Conservation (phyloP, 2,113 vertebrate genomes). For the Alectura lathami region DNA sequence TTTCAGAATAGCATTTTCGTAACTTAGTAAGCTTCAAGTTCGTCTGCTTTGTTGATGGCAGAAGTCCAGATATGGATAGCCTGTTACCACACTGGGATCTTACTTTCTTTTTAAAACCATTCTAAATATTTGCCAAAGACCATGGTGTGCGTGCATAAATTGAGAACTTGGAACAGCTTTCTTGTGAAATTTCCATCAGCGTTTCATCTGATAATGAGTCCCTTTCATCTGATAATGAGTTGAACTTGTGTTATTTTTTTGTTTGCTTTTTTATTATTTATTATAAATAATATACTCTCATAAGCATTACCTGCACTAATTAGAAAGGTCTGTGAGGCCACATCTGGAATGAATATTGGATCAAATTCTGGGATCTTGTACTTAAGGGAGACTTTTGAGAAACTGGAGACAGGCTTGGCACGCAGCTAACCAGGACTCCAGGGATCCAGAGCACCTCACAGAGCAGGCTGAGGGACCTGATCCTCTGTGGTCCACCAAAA, state of each 20-base stretch:
- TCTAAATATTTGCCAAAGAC: neutral
- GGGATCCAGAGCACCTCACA: neutral
- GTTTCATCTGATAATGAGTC: neutral
- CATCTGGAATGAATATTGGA: neutral
- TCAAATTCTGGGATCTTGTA: neutral
- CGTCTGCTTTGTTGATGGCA: neutral
- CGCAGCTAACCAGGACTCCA: neutral
- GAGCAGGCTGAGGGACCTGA: neutral
- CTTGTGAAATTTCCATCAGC: neutral
- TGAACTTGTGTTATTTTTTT: no score
- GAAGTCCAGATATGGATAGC: neutral
- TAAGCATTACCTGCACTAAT: neutral
- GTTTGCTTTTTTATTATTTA: neutral
- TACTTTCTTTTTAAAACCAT: neutral
- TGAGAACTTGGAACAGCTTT: neutral
- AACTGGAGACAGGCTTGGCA: neutral
- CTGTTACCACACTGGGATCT: neutral
- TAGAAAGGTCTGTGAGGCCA: neutral
- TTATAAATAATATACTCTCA: neutral
- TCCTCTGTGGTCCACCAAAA: neutral
- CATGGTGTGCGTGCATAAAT: neutral
- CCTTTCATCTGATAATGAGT: neutral
- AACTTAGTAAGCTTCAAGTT: neutral
- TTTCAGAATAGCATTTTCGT: slow-evolving; percentile 2
- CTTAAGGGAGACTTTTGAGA: neutral